Conservation (phyloP, 2,113 vertebrate genomes). For the Sinocyclocheilus rhinocerous region DNA sequence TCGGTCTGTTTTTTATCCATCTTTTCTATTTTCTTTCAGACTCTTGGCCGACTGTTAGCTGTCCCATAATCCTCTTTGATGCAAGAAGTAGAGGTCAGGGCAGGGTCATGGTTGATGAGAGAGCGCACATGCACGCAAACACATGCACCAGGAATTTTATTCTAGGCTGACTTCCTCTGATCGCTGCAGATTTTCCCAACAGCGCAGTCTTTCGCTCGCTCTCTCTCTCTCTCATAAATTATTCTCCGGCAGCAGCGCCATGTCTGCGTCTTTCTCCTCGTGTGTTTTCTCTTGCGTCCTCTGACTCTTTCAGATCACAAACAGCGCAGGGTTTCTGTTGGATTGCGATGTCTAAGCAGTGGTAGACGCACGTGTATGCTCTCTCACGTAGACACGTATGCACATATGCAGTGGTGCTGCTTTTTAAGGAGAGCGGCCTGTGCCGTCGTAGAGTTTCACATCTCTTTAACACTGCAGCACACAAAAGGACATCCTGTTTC, state of each 20-base stretch:
- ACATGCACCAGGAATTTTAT: slow-evolving; percentile 46
- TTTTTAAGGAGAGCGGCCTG: slow-evolving; percentile 19
- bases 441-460: slow-evolving; percentile 31
- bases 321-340: background rate
- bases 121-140: slow-evolving; percentile 58
- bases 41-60: slow-evolving; percentile 56
- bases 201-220: background rate
- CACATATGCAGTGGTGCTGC: background rate
- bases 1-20: background rate
- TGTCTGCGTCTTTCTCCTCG: slow-evolving; percentile 42
- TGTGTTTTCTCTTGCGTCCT: slow-evolving; percentile 18
- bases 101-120: slow-evolving; percentile 66
- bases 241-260: slow-evolving; percentile 57
- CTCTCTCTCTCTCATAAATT: slow-evolving; percentile 60
- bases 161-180: slow-evolving; percentile 54
- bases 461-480: slow-evolving; percentile 21
- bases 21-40: slow-evolving; percentile 16
- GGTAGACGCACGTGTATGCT: background rate
- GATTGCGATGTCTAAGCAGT: slow-evolving; percentile 6
- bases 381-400: background rate
- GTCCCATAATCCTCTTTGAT: slow-evolving; percentile 70
- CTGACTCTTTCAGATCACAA: slow-evolving; percentile 18
- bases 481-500: slow-evolving; percentile 59
- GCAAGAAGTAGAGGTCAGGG: slow-evolving; percentile 69
- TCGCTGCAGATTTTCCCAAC: slow-evolving; percentile 57